A percentile compares a stretch with the other conserved stretches of the same genome.
These are phyloP conservation scores for Acleris cristana DNA, from an alignment of 2,888 invertebrate species.

Conservation along the genomic window DNA sequence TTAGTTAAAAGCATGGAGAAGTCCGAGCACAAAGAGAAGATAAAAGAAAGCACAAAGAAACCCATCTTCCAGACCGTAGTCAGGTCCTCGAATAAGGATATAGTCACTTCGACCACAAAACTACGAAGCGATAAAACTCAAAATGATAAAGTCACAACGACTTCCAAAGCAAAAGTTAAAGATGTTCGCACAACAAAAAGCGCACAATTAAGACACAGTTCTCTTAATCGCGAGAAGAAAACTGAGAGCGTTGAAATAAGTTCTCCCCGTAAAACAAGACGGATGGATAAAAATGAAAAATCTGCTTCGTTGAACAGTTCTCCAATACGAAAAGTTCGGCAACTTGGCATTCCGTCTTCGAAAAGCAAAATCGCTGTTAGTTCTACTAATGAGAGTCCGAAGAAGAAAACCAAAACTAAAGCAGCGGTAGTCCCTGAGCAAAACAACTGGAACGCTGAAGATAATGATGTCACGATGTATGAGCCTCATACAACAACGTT, in stretches of 20 bases:
- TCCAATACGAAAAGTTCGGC: constrained; percentile 77
- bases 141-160: constrained; percentile 66
- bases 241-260: constrained; percentile 67
- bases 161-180: constrained; percentile 59
- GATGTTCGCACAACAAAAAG: constrained; percentile 69
- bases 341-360: constrained; percentile 65
- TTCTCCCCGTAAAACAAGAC: constrained; percentile 75
- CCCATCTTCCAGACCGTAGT: constrained; percentile 79
- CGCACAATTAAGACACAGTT: constrained; percentile 71
- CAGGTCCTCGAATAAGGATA: constrained; percentile 64
- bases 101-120: constrained; percentile 63
- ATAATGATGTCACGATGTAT: constrained; percentile 78
- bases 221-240: constrained; percentile 71
- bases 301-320: constrained; percentile 77
- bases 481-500: constrained; percentile 77
- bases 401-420: constrained; percentile 68
- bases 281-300: constrained; percentile 76
- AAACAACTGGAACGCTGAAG: constrained; percentile 60
- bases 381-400: constrained; percentile 71
- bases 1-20: constrained; percentile 71
- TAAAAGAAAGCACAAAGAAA: constrained; percentile 56
- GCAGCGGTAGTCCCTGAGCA: constrained; percentile 58
- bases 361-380: constrained; percentile 62
- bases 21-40: constrained; percentile 41
- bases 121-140: constrained; percentile 55